Evolutionary conservation across 2,797 vertebrate species (phyloP), one percentile per base, ranked within the genome.

Genomic region (Sebastiscus albofasciatus): DNA sequence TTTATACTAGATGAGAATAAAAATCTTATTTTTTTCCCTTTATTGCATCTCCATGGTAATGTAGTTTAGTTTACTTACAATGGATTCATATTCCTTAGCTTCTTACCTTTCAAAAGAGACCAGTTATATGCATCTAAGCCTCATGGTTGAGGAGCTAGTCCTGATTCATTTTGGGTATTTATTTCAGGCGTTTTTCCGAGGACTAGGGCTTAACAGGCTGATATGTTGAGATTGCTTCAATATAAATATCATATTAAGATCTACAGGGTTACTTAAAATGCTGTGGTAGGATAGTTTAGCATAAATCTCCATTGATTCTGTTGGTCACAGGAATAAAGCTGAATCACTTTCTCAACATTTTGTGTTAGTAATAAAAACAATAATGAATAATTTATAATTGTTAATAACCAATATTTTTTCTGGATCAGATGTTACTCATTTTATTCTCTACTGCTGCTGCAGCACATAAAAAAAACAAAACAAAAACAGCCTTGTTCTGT

Each of bases 381-480:
- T 7, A 52, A 65, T 49, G 20, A 71, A 64, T 72, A 66, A 75
- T 72, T 59, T 26, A 42, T 70, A 20, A 74, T 55, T 58, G 22
- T 49, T 78, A 56, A 77, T 67, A 71, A 22, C 27, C 29, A 62
- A 59, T 49, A 68, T 29, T 70, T 72, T 72, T 72, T 56, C 49
- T 27, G 26, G 67, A 87, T 88, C 78, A 80, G 78, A 92, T 77
- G 61, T 60, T 4, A 77, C 49, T 83, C 67, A 80, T 85, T 92
- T 65, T 67, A 64, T 82, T 80, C 29, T 71, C 56, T 20, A n/a
- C 58, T 67, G 81, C 59, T 64, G 80, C 59, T 64, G 80, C 22
- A 66, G 67, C 67, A 67, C 26, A 76, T 58, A 70, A 65, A 54
- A 82, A 80, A 39, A 12, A 26, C 26, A 80, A 1, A 79, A 46